Evolutionary conservation across 2,797 vertebrate species (phyloP).

Genomic region (Pteropus rufus): DNA sequence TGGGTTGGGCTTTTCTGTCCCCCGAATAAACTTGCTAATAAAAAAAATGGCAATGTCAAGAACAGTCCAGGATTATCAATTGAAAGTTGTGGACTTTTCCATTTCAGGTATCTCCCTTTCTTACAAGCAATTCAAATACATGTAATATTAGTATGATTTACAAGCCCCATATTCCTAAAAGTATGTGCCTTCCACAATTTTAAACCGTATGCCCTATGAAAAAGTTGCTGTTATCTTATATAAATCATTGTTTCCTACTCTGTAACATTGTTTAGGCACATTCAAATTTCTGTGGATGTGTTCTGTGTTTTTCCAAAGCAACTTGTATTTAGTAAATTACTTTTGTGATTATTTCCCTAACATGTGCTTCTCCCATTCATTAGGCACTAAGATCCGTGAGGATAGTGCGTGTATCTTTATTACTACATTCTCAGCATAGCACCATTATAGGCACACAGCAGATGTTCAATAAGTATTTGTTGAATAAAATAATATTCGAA

Average conservation of each 20-base stretch:
- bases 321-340: not conserved
- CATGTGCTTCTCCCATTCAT: not conserved
- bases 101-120: slow-evolving; percentile 21
- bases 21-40: slow-evolving; percentile 15
- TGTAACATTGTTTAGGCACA: not conserved
- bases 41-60: not conserved
- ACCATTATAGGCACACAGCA: not conserved
- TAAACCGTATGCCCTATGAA: not conserved
- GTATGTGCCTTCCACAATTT: not conserved
- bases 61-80: not conserved
- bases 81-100: slow-evolving; percentile 35
- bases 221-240: not conserved
- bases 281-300: not conserved
- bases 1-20: not conserved
- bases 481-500: not conserved
- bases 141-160: not conserved
- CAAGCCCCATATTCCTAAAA: not conserved
- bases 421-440: not conserved
- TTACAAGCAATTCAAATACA: not conserved
- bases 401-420: not conserved
- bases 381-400: not conserved
- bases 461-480: not conserved
- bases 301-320: not conserved
- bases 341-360: not conserved
- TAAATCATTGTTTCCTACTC: not conserved